phyloP scores from a whole-genome alignment of 2,797 vertebrate genomes.

The Fistularia commersonii region DNA sequence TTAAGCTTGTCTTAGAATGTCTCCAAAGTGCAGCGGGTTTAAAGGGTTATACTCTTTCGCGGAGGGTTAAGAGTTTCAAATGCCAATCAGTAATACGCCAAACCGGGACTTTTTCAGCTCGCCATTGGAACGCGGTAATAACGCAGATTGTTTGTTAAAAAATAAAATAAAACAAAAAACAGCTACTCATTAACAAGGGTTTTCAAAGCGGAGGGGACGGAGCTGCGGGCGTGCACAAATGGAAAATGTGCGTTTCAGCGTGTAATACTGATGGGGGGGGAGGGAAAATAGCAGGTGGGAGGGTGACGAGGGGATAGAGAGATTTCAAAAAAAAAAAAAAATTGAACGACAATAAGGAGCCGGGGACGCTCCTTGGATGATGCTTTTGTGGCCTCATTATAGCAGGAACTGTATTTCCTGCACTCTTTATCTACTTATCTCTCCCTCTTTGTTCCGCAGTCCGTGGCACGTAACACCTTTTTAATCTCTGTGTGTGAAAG shows the following conservation, averaged over 20 bases:
- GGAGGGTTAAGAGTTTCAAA: slow-evolving; percentile 16
- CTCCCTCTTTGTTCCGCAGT: slow-evolving; percentile 54
- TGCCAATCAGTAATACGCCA: slow-evolving; percentile 33
- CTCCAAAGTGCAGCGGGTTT: slow-evolving; percentile 29
- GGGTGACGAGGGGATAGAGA: slow-evolving; percentile 3
- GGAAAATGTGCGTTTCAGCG: not conserved
- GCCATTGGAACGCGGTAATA: slow-evolving; percentile 12
- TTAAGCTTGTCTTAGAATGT: slow-evolving; percentile 35
- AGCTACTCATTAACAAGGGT: not conserved
- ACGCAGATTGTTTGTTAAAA: not conserved
- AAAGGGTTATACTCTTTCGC: slow-evolving; percentile 10
- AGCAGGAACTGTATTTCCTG: slow-evolving; percentile 50
- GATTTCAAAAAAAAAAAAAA: slow-evolving; percentile 12
- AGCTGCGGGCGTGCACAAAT: too few relatives aligned
- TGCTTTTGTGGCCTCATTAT: slow-evolving; percentile 57
- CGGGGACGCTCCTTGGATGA: slow-evolving; percentile 22
- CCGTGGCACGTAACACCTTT: slow-evolving; percentile 57
- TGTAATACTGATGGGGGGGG: not conserved
- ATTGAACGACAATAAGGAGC: slow-evolving; percentile 22
- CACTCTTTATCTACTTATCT: slow-evolving; percentile 59
- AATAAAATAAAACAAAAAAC: not conserved
- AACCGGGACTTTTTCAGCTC: slow-evolving; percentile 12
- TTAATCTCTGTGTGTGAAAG: slow-evolving; percentile 50
- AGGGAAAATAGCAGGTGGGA: not conserved
- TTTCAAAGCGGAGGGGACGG: not conserved